These are phyloP conservation scores for Trichomycterus rosablanca DNA, from an alignment of 2,113 vertebrate genomes.

Conservation along the genomic window DNA sequence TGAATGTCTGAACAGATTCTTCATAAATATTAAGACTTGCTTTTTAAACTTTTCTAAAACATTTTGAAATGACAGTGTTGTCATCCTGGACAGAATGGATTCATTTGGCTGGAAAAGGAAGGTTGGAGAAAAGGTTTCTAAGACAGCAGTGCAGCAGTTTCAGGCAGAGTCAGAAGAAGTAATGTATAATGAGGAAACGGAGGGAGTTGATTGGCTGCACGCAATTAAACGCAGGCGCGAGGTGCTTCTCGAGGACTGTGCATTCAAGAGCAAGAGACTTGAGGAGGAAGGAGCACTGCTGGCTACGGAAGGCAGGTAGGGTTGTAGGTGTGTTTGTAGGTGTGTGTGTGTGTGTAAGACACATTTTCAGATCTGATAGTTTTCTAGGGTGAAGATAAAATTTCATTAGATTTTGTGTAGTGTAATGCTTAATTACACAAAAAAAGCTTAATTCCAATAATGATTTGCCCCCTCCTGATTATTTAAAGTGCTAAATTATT, in stretches of 20 bases:
- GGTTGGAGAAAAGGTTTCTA: constrained; percentile 89
- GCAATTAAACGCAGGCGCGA: constrained; percentile 77
- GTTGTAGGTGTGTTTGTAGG: too few relatives aligned
- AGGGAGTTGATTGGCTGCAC: constrained; percentile 74
- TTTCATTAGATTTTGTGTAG: too few relatives aligned
- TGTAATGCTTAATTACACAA: too few relatives aligned
- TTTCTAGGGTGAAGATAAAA: too few relatives aligned
- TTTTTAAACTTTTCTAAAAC: too few relatives aligned
- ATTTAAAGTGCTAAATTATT: too few relatives aligned
- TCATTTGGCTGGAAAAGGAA: constrained; percentile 96
- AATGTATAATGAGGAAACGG: constrained; percentile 48
- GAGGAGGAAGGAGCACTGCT: constrained; percentile 82
- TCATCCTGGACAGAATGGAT: constrained; percentile 70
- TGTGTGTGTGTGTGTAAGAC: too few relatives aligned
- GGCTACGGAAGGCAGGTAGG: constrained; percentile 83
- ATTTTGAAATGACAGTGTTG: neutral
- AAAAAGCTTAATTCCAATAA: too few relatives aligned
- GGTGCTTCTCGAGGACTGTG: constrained; percentile 74
- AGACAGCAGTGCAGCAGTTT: constrained; percentile 80
- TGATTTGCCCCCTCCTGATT: too few relatives aligned
- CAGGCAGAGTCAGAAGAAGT: constrained; percentile 73
- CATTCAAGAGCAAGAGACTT: constrained; percentile 74
- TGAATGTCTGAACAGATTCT: too few relatives aligned
- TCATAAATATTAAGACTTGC: too few relatives aligned
- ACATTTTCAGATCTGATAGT: too few relatives aligned